A percentile compares a stretch with the other conserved stretches of the same genome.
phyloP scores from a whole-genome alignment of 92 coral and sea anemone species.

The Actinernus sp. region DNA sequence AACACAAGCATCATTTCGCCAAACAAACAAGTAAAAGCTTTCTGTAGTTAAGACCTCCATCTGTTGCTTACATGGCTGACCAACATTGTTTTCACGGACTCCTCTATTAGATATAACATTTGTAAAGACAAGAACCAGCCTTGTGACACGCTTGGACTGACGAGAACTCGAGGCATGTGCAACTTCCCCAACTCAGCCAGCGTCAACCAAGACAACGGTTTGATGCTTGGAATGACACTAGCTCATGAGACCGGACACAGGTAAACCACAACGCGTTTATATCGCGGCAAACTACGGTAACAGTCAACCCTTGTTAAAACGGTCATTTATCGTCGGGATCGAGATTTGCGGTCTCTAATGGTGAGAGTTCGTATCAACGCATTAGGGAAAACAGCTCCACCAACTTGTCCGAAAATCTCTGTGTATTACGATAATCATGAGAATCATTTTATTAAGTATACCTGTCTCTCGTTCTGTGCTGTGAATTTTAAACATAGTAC shows the following conservation, averaged over 20 bases:
- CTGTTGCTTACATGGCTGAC: too few relatives aligned
- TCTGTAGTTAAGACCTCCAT: too few relatives aligned
- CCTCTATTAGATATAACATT: conserved; percentile 81
- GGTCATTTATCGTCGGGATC: too few relatives aligned
- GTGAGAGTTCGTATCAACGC: too few relatives aligned
- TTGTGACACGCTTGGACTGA: conserved; percentile 94
- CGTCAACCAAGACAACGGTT: conserved; percentile 93
- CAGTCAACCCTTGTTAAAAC: neutral
- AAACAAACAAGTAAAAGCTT: too few relatives aligned
- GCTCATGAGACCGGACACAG: conserved; percentile 96
- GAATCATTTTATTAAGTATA: too few relatives aligned
- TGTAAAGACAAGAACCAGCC: conserved; percentile 99
- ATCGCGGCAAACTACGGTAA: neutral
- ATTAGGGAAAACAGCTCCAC: too few relatives aligned
- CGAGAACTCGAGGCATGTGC: conserved; percentile 97
- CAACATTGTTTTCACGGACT: neutral
- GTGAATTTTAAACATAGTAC: neutral
- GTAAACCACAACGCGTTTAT: conserved; percentile 23
- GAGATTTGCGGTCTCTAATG: too few relatives aligned
- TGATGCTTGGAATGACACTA: conserved; percentile 97
- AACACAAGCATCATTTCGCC: too few relatives aligned
- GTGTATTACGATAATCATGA: too few relatives aligned
- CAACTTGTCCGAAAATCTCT: too few relatives aligned
- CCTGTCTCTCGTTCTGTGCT: neutral
- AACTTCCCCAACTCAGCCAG: conserved; percentile 96